Base-by-base conservation (phyloP, 2,888 invertebrate species). In the Platycheirus rosarum region DNA sequence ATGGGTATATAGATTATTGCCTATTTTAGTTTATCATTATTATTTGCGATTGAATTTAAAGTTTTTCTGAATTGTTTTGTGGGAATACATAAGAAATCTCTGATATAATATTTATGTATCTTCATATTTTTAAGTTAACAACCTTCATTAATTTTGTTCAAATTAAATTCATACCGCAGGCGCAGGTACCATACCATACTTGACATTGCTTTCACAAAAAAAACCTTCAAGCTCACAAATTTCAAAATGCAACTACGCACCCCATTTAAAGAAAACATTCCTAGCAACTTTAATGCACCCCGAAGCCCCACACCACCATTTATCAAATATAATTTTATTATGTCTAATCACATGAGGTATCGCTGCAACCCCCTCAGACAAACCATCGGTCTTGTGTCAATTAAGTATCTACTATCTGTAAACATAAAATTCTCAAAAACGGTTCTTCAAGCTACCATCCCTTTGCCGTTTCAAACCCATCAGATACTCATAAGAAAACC, bases 401-500 rank as follows among this genome's bases (percentile, higher is more conserved):
- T 73, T 63, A 63, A 37, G 23, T 42, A 32, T 63, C 35, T 5
- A 18, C 55, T 35, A 23, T 60, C 51, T 8, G 32, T 35, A 46
- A 62, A 68, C 73, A 53, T 46, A 74, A 78, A n/a, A n/a, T n/a
- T n/a, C n/a, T n/a, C 42, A 78, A 68, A 62, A 48, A 37, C 42
- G 40, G 48, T 66, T 78, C 55, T 48, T 40, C 78, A 73, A 73
- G 46, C 48, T 48, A 53, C 46, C 78, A 73, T 68, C 48, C 62
- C 78, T 26, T 48, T 42, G 23, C 37, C n/a, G n/a, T n/a, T n/a
- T n/a, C n/a, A n/a, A n/a, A n/a, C n/a, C n/a, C n/a, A n/a, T n/a
- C n/a, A n/a, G n/a, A n/a, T n/a, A n/a, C n/a, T 14, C 11, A 29
- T 0, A 0, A 11, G 11, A 46, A 57, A 26, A 5, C 32, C 7